Percentiles rank a stretch among this genome's conserved stretches.
These are phyloP conservation scores for Acomys russatus DNA, from an alignment of 2,797 vertebrate genomes.

Conservation along the genomic window DNA sequence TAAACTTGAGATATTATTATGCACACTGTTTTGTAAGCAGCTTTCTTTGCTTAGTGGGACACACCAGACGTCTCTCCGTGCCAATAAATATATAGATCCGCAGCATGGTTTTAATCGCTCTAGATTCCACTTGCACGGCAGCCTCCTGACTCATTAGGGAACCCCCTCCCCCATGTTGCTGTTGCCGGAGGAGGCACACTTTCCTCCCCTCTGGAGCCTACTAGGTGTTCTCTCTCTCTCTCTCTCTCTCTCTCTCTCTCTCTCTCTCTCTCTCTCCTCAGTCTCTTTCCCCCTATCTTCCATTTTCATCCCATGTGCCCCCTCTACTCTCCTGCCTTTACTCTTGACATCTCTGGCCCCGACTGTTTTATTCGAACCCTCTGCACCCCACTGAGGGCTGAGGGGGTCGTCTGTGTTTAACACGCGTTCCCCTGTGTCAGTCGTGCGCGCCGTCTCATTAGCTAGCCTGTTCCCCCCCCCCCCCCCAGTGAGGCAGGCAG, in stretches of 20 bases:
- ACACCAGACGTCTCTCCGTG: conserved; percentile 1
- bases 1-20: conserved; percentile 55
- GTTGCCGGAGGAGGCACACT: background rate
- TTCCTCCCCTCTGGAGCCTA: background rate
- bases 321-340: too few relatives aligned
- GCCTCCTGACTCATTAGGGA: background rate
- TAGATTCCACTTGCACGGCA: background rate
- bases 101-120: conserved; percentile 66
- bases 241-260: background rate
- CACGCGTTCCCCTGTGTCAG: conserved; percentile 7
- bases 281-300: background rate
- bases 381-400: background rate
- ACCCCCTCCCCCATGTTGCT: background rate
- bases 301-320: background rate
- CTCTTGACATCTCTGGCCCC: background rate
- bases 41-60: conserved; percentile 58
- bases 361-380: fast-evolving
- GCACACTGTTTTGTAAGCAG: conserved; percentile 58
- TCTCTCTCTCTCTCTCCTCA: too few relatives aligned
- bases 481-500: conserved; percentile 86
- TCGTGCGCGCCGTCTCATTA: conserved; percentile 84
- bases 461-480: conserved; percentile 82
- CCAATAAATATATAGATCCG: conserved; percentile 59
- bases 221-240: too few relatives aligned
- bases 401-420: fast-evolving